These are phyloP conservation scores for Hydrochoerus hydrochaeris DNA, from an alignment of 2,113 vertebrate genomes.

Conservation along the genomic window DNA sequence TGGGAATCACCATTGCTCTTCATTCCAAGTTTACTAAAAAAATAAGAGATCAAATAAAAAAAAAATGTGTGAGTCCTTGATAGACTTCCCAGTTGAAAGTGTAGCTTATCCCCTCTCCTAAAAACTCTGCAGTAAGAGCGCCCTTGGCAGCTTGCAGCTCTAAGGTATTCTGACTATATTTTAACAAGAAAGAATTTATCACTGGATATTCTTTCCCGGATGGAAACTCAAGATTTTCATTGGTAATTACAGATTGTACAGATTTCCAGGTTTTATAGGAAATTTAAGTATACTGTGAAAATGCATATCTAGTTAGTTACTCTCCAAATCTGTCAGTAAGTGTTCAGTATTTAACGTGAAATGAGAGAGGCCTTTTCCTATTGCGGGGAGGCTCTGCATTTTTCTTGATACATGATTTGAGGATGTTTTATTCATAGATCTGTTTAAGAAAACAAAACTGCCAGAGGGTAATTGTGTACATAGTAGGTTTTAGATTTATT, in stretches of 20 bases:
- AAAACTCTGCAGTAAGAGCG: background rate
- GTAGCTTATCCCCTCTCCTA: background rate
- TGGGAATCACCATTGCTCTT: conserved; percentile 20
- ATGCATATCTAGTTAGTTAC: background rate
- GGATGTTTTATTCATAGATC: conserved; percentile 32
- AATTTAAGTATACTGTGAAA: conserved; percentile 51
- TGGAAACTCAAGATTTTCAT: conserved; percentile 40
- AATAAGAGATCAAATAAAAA: background rate
- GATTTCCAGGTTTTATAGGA: conserved; percentile 31
- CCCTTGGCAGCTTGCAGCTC: background rate
- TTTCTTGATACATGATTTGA: conserved; percentile 43
- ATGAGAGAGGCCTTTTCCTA: background rate
- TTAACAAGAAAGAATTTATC: background rate
- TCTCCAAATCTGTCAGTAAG: conserved; percentile 18
- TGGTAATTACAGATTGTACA: conserved; percentile 37
- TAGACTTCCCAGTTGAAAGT: background rate
- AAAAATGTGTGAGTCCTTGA: background rate
- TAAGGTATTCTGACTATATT: background rate
- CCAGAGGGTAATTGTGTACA: conserved; percentile 58
- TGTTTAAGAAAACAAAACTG: conserved; percentile 64
- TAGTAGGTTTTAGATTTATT: conserved; percentile 67
- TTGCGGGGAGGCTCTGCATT: background rate
- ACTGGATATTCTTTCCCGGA: background rate
- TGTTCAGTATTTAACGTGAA: conserved; percentile 28
- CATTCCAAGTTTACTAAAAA: background rate